Evolutionary conservation across 2,888 invertebrate species (phyloP), one percentile per base, ranked within the genome.

Genomic region (Drosophila kokeensis): DNA sequence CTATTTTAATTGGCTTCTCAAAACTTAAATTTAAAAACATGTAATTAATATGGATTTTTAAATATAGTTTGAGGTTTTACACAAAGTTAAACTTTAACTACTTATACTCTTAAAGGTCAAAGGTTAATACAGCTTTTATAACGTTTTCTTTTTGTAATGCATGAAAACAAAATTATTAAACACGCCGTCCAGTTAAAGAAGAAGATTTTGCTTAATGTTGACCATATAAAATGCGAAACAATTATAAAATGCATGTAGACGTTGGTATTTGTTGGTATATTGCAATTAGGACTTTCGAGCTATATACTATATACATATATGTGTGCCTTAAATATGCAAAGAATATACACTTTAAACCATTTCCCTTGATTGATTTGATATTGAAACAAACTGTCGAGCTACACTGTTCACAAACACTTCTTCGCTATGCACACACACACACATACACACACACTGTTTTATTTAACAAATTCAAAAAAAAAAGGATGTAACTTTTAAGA

Each of bases 381-480:
- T 36, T 57, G 42, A 49, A 27, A 34, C 32, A 15, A 15, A 38
- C 27, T 36, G 13, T 5, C 42, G 42, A 63, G 5, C 21, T 21
- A 42, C 60, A 45, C 38, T 30, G 24, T 24, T 32, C 74, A 67
- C 59, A 52, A 21, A 60, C 27, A 60, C 48, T 27, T 61, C 32
- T 40, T 18, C 48, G 60, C 53, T 13, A 53, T 30, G 77, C 77
- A 77, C 81, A 73, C 61, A 57, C 7, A 4, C 21, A 29, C 13
- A 53, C 15, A 21, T 15, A n/a, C 21, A 52, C 40, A 64, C 24
- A 63, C 48, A 64, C 49, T 49, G 38, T 48, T 36, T 52, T 49
- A 67, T 61, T 62, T 68, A 54, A 42, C 10, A 30, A 32, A 27
- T 49, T 10, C 5, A 42, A 7, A n/a, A 18, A 30, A 21, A 18